Evolutionary conservation across 2,113 vertebrate genomes (phyloP), one percentile per base, ranked within the genome.

Genomic region (Pluvianellus socialis): DNA sequence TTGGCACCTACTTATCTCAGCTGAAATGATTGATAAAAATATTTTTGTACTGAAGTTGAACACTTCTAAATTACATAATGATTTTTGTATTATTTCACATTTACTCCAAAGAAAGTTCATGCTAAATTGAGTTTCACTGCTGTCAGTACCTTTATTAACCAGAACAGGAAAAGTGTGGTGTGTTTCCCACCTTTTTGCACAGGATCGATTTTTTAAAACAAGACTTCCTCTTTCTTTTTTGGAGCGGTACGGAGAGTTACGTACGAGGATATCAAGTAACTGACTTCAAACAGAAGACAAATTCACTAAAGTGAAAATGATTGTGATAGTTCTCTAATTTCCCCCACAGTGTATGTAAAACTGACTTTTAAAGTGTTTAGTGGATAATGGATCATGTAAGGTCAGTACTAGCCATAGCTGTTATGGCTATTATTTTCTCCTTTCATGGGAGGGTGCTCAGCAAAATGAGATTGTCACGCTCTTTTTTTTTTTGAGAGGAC

Each of bases 381-480:
- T 97, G 97, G 98, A 96, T 98, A 98, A 98, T 98, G 98, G 98
- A 98, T 98, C 98, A 97, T 98, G 98, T 98, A 98, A 98, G 98
- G 98, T 98, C 98, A 98, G 97, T 95, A 95, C 97, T 98, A 97
- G 98, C 96, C 98, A 95, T 97, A 97, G 97, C 97, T 92, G 98
- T 98, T 98, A 97, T 94, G 97, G 97, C 97, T 98, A 97, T 98
- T 98, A 98, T 98, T 98, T 98, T 97, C 98, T 96, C 97, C 97
- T 98, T 98, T 98, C 98, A 98, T 98, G 98, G 98, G 98, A 98
- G 97, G 98, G 97, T 98, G 98, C 98, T 98, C 98, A 97, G 96
- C 97, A 98, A 98, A 98, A 98, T 98, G 97, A 98, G 98, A 98
- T 98, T 98, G 98, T 98, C 98, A 98, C 98, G 98, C 98, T 98